Evolutionary conservation across 2,113 vertebrate genomes (phyloP), one percentile per base, ranked within the genome.

Genomic region (Strix aluco): DNA sequence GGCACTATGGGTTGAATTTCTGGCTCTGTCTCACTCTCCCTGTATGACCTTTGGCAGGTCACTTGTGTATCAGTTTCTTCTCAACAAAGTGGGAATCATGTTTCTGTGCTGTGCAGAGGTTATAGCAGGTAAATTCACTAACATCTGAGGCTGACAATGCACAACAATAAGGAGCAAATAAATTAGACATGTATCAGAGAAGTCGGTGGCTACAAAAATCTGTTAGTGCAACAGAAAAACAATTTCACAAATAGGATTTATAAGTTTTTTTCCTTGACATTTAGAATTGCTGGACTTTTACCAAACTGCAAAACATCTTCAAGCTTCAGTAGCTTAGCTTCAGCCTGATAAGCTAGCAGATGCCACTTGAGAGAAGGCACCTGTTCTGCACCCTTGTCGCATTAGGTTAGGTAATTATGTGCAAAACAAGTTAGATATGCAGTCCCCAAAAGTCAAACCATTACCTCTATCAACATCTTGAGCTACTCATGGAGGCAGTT

Each of bases 271-370:
- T 22, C 32, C 13, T 83, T 88, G 57, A 57, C 19, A 38, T 93
- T 91, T 86, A 82, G 27, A 71, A 49, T 83, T 83, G 38, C 16
- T 95, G 62, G 91, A 79, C 71, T 79, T 95, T 47, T 67, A 89
- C 80, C 91, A 97, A 95, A 87, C 52, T 80, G 51, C n/a, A 92
- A 83, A 91, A 94, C 3, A 2, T 78, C 93, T 87, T 88, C 58
- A 72, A 83, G 69, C 42, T 91, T 95, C 81, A 90, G 38, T 36
- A 86, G 38, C 49, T 84, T 81, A 89, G 11, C 63, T 91, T 92
- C 71, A 92, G 44, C 36, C 65, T 81, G 75, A n/a, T 74, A 88
- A 93, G 27, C 25, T 4, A 92, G 59, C 71, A 94, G 79, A 69
- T 81, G 85, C 42, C 63, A 57, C 71, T 55, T 42, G 27, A 91